These are phyloP conservation scores for Gephyroberyx darwinii DNA, from an alignment of 2,797 vertebrate genomes.

Conservation along the genomic window DNA sequence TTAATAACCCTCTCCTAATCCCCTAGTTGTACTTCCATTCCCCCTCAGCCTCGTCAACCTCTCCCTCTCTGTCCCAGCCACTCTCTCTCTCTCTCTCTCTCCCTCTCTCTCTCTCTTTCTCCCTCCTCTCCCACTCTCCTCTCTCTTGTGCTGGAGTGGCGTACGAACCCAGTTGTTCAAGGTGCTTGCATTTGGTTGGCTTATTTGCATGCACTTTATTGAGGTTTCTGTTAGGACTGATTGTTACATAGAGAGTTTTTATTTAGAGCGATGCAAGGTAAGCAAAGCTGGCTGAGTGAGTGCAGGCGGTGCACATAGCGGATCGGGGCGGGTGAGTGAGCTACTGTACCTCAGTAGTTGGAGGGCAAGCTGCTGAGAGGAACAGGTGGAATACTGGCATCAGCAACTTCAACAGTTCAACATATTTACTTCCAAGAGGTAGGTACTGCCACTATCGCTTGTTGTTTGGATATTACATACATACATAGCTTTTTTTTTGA, in stretches of 20 bases:
- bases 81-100: slow-evolving; percentile 2
- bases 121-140: slow-evolving; percentile 65
- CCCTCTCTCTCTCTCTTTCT: slow-evolving; percentile 6
- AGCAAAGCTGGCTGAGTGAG: slow-evolving; percentile 36
- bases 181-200: slow-evolving; percentile 7
- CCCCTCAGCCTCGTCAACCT: slow-evolving; percentile 66
- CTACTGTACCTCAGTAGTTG: slow-evolving; percentile 50
- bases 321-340: slow-evolving; percentile 43
- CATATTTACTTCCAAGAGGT: slow-evolving; percentile 67
- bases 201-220: slow-evolving; percentile 12
- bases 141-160: slow-evolving; percentile 42
- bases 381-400: slow-evolving; percentile 74
- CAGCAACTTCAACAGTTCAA: slow-evolving; percentile 58
- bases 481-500: neutral
- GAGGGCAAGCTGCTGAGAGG: slow-evolving; percentile 49
- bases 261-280: slow-evolving; percentile 50
- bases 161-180: slow-evolving; percentile 39
- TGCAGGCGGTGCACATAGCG: slow-evolving; percentile 22
- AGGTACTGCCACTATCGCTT: slow-evolving; percentile 9
- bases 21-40: slow-evolving; percentile 82
- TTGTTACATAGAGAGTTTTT: slow-evolving; percentile 15
- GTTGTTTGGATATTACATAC: neutral
- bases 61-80: slow-evolving; percentile 45
- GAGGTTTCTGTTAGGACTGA: slow-evolving; percentile 31
- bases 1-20: slow-evolving; percentile 90